Evolutionary conservation across 2,888 invertebrate species (phyloP).

Genomic region (Flexamia atlantica): DNA sequence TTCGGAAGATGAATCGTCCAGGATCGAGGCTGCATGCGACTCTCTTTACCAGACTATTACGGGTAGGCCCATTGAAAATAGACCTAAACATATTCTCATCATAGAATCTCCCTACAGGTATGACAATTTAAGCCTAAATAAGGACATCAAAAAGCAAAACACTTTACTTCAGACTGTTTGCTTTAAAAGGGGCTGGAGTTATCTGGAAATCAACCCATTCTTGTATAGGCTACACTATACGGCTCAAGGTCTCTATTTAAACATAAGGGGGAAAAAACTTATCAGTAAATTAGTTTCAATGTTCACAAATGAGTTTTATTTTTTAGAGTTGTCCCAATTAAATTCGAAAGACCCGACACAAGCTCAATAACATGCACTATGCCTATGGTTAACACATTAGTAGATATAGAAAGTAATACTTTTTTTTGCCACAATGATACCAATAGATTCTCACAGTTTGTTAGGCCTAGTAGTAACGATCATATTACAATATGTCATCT

Average conservation of each 20-base stretch:
- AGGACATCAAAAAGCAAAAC: neutral
- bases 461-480: too few species aligned
- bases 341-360: neutral
- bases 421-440: neutral
- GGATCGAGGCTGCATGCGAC: neutral
- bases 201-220: neutral
- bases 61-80: neutral
- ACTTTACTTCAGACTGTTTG: neutral
- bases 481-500: neutral
- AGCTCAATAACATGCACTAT: neutral
- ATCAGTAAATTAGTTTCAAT: neutral
- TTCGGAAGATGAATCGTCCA: neutral
- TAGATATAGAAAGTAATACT: too few species aligned
- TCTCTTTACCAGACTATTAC: neutral
- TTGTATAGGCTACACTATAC: neutral
- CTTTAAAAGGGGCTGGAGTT: neutral
- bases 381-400: neutral
- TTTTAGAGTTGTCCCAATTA: neutral
- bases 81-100: neutral
- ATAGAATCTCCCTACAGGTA: neutral
- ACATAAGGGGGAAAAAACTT: neutral
- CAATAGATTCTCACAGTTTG: neutral
- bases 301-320: neutral
- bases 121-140: neutral
- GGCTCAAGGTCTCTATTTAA: neutral